A percentile compares a stretch with the other conserved stretches of the same genome.
Evolutionary conservation across 2,113 vertebrate species (phyloP).

Genomic region (Enhydra lutris): DNA sequence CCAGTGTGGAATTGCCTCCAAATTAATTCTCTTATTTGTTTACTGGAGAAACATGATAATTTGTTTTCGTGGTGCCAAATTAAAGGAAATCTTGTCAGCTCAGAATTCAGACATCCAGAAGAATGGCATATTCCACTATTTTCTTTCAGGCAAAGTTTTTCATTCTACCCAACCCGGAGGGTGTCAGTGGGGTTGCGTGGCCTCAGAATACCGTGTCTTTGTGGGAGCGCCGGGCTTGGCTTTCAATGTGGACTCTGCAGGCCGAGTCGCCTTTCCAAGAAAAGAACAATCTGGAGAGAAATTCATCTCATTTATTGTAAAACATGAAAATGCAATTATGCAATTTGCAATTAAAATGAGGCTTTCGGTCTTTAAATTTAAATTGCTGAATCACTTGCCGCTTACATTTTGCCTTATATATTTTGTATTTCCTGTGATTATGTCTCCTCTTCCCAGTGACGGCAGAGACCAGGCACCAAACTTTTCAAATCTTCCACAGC

Average conservation of each 20-base stretch:
- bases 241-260: not conserved
- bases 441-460: not conserved
- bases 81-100: not conserved
- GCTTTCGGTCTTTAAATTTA: constrained; percentile 47
- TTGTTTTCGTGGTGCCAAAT: not conserved
- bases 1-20: not conserved
- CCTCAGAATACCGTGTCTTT: not conserved
- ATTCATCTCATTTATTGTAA: constrained; percentile 49
- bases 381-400: constrained; percentile 50
- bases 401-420: constrained; percentile 12
- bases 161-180: not conserved
- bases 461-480: constrained; percentile 16
- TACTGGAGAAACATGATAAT: not conserved
- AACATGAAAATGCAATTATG: constrained; percentile 54
- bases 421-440: constrained; percentile 54
- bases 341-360: constrained; percentile 68
- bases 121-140: not conserved
- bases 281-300: constrained; percentile 37
- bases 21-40: not conserved
- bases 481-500: not conserved
- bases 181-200: rapidly evolving
- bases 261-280: not conserved
- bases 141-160: not conserved
- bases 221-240: not conserved
- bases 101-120: not conserved